Evolutionary conservation across 2,888 invertebrate species (phyloP).

Genomic region (Drosophila paracracens): DNA sequence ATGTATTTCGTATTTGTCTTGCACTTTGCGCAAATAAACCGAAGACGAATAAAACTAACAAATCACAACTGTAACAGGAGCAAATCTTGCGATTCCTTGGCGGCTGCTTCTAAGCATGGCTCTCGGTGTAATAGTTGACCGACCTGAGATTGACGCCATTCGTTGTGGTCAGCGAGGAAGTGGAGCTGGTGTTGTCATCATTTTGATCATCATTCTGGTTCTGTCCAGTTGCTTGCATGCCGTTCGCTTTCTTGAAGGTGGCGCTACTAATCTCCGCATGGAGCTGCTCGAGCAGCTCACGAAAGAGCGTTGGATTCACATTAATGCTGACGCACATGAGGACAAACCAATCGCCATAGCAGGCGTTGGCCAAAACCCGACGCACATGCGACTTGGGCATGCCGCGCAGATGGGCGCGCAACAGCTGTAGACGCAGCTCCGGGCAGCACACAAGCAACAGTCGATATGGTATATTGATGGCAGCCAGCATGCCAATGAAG

Average conservation of each 20-base stretch:
- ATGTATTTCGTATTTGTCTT: constrained; percentile 51
- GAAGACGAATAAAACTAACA: constrained; percentile 44
- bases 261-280: constrained; percentile 15
- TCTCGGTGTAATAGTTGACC: constrained; percentile 42
- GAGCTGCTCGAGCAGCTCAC: constrained; percentile 87
- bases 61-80: constrained; percentile 18
- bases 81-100: background rate
- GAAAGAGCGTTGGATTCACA: constrained; percentile 89
- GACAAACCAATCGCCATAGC: constrained; percentile 91
- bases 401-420: constrained; percentile 69
- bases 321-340: constrained; percentile 91
- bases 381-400: constrained; percentile 70
- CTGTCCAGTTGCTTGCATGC: background rate
- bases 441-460: constrained; percentile 86
- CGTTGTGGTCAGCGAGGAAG: background rate
- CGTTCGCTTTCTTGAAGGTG: background rate
- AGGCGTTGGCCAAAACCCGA: constrained; percentile 63
- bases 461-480: constrained; percentile 88
- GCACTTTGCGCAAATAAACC: constrained; percentile 51
- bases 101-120: constrained; percentile 41
- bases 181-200: background rate
- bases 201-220: background rate
- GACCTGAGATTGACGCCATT: constrained; percentile 8
- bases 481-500: constrained; percentile 87
- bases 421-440: constrained; percentile 68